phyloP scores from a whole-genome alignment of 2,888 invertebrate species.

The Drosophila mimica region DNA sequence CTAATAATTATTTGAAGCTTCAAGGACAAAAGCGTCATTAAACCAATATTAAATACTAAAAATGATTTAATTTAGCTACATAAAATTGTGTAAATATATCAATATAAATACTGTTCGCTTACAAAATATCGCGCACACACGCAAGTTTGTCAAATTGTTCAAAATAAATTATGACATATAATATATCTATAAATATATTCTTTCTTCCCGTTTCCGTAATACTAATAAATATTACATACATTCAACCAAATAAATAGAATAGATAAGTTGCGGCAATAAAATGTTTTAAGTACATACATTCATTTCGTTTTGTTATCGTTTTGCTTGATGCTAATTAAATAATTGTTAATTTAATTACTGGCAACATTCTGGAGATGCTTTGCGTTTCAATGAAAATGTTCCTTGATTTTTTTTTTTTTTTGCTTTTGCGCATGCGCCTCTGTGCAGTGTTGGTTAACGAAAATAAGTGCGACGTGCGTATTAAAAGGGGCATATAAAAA shows the following conservation, averaged over 20 bases:
- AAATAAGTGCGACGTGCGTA: slow-evolving; percentile 3
- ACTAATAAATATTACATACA: slow-evolving; percentile 25
- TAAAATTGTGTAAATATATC: slow-evolving; percentile 78
- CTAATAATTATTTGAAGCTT: slow-evolving; percentile 59
- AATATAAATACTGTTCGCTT: slow-evolving; percentile 81
- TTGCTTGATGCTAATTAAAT: slow-evolving; percentile 40
- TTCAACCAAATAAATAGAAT: slow-evolving; percentile 33
- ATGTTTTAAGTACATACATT: slow-evolving; percentile 74
- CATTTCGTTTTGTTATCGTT: slow-evolving; percentile 37
- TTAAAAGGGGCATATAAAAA: slow-evolving; percentile 7
- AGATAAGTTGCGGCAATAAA: slow-evolving; percentile 60
- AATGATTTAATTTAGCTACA: slow-evolving; percentile 78
- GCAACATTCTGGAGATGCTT: slow-evolving; percentile 71
- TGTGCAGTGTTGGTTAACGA: slow-evolving; percentile 11
- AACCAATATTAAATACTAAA: slow-evolving; percentile 51
- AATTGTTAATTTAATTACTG: slow-evolving; percentile 59
- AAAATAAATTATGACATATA: slow-evolving; percentile 62
- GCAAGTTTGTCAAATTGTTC: slow-evolving; percentile 60
- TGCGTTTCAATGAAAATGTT: slow-evolving; percentile 48
- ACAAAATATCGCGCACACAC: slow-evolving; percentile 60
- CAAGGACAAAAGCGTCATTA: slow-evolving; percentile 52
- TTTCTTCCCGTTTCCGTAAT: slow-evolving; percentile 19
- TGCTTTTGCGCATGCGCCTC: slow-evolving; percentile 46
- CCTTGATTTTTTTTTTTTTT: slow-evolving; percentile 4
- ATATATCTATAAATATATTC: slow-evolving; percentile 46